Base-by-base conservation (phyloP, 2,113 vertebrate species). In the Chrysochloris asiatica region DNA sequence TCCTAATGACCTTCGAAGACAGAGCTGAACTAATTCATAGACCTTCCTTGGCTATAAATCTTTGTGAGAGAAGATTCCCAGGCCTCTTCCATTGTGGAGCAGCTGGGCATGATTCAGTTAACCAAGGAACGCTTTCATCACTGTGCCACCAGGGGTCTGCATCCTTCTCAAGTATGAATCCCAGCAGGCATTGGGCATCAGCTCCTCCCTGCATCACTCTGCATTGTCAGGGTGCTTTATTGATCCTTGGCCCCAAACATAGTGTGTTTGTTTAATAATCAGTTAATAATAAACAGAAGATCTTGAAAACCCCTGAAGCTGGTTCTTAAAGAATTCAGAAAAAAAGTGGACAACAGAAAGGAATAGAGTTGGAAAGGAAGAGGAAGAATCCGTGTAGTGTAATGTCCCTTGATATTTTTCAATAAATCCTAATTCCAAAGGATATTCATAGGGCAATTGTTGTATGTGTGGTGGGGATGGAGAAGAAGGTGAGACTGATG, bases 181-280 rank as follows among this genome's bases (percentile, higher is more conserved):
- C 41, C 9, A 6, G 21, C 10, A 24, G 50, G 36, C 19, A 13
- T 12, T 14, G 22, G 9, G 54, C 41, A 41, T 12, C 8, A 69
- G n/a, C 43, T 21, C 45, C 38, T 65, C 48, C 41, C 0, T 36
- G 86, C 38, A 6, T 16, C n/a, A 50, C 43, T 59, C 24, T 50
- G 24, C 48, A 26, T 38, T 17, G 2, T 33, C 6, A 79, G 56
- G 38, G 10, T 52, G 14, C 21, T n/a, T 83, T 61, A 61, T 26
- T 85, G 72, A 93, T 72, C 72, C 86, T 26, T 71, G 88, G 22
- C 22, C 36, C 8, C 61, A 61, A 12, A 59, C 75, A 92, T 50
- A 72, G 14, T n/a, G n/a, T n/a, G n/a, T 61, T 67, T 88, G 83
- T 48, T 90, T 88, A 73, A 83, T 67, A 82, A 86, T 72, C 87